phyloP scores from a whole-genome alignment of 1,140 invertebrate species.

The Drosophila novamexicana region DNA sequence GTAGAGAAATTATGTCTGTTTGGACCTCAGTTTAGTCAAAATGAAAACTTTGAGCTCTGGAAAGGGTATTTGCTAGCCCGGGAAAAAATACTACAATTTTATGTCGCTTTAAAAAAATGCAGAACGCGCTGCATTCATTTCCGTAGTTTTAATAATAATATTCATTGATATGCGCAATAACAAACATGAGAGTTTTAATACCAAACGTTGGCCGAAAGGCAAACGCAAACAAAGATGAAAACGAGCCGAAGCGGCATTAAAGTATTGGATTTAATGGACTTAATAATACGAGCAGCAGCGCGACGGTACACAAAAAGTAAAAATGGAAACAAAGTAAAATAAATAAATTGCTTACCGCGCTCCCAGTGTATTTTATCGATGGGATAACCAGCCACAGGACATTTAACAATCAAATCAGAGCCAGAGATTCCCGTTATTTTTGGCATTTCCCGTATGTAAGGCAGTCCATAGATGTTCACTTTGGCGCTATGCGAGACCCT shows the following conservation, averaged over 20 bases:
- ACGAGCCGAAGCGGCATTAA: constrained; percentile 21
- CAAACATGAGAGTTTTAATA: constrained; percentile 73
- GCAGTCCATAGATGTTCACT: constrained; percentile 96
- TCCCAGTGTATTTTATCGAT: constrained; percentile 95
- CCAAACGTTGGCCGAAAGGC: constrained; percentile 70
- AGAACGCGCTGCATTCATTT: constrained; percentile 35
- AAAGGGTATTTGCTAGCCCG: no score
- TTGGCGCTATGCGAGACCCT: constrained; percentile 91
- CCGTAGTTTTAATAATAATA: constrained; percentile 72
- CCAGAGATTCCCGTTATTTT: constrained; percentile 96
- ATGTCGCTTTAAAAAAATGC: constrained; percentile 1
- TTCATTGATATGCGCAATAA: constrained; percentile 75
- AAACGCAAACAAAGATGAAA: constrained; percentile 50
- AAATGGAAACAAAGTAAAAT: constrained; percentile 5
- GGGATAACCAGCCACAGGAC: constrained; percentile 96
- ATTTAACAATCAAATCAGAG: constrained; percentile 93
- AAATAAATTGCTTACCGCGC: constrained; percentile 87
- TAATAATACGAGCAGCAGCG: constrained; percentile 8
- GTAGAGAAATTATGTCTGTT: no score
- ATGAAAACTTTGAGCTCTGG: no score
- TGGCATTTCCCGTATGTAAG: constrained; percentile 95
- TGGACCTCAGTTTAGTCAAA: no score
- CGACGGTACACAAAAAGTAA: constrained; percentile 1
- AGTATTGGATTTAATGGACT: constrained; percentile 26
- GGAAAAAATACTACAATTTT: no score